Conservation (phyloP, 2,888 invertebrate genomes). For the Dichetophora obliterata region DNA sequence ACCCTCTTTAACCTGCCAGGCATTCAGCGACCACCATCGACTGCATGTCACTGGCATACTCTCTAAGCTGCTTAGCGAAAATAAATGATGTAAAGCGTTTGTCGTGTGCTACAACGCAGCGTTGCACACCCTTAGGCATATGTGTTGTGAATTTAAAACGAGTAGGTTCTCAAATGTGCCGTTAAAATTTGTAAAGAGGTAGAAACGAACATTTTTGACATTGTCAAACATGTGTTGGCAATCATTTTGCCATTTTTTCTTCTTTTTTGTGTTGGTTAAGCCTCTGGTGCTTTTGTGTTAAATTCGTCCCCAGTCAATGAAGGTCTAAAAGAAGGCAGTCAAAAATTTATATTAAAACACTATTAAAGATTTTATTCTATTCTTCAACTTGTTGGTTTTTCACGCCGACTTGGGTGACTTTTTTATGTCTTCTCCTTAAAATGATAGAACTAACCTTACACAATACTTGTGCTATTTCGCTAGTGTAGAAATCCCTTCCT, state of each 20-base stretch:
- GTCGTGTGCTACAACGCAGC: background rate
- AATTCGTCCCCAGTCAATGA: background rate
- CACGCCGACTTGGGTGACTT: no score
- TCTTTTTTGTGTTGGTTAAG: background rate
- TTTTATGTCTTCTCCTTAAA: no score
- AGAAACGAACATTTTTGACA: background rate
- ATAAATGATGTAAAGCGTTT: background rate
- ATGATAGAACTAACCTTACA: no score
- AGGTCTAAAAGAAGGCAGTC: background rate
- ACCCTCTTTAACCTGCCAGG: background rate
- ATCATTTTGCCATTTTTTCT: conserved; percentile 13
- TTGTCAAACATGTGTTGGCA: conserved; percentile 13
- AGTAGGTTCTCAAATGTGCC: background rate
- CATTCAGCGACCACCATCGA: background rate
- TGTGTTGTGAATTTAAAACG: background rate
- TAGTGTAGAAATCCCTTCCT: no score
- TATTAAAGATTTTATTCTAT: no score
- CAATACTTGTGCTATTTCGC: no score
- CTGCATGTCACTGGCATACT: background rate
- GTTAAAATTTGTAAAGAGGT: background rate
- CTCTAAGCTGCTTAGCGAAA: background rate
- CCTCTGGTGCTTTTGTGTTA: background rate
- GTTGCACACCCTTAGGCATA: conserved; percentile 1
- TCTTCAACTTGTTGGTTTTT: no score
- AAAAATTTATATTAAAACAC: no score